These are phyloP conservation scores for Aspidapion aeneum DNA, from an alignment of 2,888 invertebrate genomes.

Conservation along the genomic window DNA sequence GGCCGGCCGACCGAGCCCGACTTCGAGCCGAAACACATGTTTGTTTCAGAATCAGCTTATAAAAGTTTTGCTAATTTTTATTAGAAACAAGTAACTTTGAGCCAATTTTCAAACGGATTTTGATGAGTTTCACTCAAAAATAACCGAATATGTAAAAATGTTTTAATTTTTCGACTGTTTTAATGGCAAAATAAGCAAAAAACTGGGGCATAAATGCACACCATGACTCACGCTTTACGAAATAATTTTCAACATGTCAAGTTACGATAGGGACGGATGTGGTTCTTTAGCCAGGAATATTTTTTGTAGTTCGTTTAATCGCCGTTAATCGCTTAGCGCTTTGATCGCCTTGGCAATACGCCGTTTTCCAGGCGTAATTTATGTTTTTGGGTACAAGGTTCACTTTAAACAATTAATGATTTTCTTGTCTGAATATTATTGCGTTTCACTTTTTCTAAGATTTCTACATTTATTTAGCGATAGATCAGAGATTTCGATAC, in stretches of 20 bases:
- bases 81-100: constrained; percentile 29
- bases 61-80: constrained; percentile 39
- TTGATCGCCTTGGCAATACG: constrained; percentile 33
- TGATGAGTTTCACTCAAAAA: constrained; percentile 22
- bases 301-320: constrained; percentile 39
- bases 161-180: constrained; percentile 33
- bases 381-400: constrained; percentile 43
- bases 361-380: constrained; percentile 44
- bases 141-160: constrained; percentile 38
- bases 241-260: constrained; percentile 45
- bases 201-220: constrained; percentile 30
- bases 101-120: constrained; percentile 35
- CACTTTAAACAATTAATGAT: constrained; percentile 13
- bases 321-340: constrained; percentile 37
- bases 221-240: constrained; percentile 41
- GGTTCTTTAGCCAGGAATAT: constrained; percentile 48
- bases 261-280: constrained; percentile 44
- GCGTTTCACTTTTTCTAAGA: background rate
- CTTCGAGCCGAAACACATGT: constrained; percentile 40
- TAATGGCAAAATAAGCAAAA: constrained; percentile 26
- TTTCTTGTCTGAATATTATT: constrained; percentile 13
- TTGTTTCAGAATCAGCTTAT: constrained; percentile 40
- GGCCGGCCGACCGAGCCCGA: constrained; percentile 40
- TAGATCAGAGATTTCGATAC: background rate
- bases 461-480: background rate